Conservation (phyloP, 2,113 vertebrate species). For the Barnardius zonarius region DNA sequence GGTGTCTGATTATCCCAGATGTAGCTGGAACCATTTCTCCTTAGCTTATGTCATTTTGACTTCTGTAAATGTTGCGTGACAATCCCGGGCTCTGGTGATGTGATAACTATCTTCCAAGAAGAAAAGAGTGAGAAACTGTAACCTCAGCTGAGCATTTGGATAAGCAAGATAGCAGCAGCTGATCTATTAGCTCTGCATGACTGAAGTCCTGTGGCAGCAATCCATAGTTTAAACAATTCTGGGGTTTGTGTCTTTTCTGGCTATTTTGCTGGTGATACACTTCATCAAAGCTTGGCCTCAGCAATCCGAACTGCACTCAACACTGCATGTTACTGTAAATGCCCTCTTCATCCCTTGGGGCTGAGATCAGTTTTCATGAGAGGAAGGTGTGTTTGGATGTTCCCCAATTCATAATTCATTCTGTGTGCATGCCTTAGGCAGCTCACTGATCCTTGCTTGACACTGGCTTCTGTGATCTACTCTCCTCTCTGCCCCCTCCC, state of each 20-base stretch:
- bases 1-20: conserved; percentile 34
- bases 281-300: neutral
- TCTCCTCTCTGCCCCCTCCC: neutral
- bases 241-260: neutral
- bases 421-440: neutral
- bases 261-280: neutral
- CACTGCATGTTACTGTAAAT: neutral
- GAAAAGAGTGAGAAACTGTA: conserved; percentile 33
- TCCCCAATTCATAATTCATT: neutral
- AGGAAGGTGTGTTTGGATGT: conserved; percentile 31
- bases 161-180: conserved; percentile 42
- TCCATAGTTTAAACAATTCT: conserved; percentile 15
- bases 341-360: conserved; percentile 3
- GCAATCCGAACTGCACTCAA: neutral
- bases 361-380: neutral
- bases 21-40: conserved; percentile 50
- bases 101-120: neutral
- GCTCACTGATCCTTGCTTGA: neutral
- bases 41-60: conserved; percentile 12
- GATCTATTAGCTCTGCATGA: conserved; percentile 71
- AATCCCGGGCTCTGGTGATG: neutral
- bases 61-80: conserved; percentile 77
- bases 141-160: conserved; percentile 44
- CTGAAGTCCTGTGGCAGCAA: conserved; percentile 11
- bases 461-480: neutral